Base-by-base conservation (phyloP, 2,888 invertebrate genomes). In the Drosophila hawaiiensis region DNA sequence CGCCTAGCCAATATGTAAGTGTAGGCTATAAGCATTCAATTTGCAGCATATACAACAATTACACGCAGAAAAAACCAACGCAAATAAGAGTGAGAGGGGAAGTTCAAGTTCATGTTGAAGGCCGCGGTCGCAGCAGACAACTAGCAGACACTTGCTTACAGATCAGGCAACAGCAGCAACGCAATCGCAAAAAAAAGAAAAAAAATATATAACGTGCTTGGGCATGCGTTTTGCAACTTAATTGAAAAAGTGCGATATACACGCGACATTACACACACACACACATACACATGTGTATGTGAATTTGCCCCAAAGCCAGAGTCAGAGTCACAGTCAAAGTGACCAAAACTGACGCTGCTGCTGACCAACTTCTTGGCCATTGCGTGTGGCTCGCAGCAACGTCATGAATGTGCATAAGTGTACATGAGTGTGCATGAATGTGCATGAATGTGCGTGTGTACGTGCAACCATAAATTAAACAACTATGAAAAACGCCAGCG, bases 201-300 rank as follows among this genome's bases (percentile, higher is more conserved):
- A 39, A 39, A 37, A 49, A 70, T n/a, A n/a, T n/a, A n/a, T 84
- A 85, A 87, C 90, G 85, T 89, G 90, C 83, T 69, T 66, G 90
- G 78, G 70, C 84, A 84, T 85, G 85, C 85, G 85, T 90, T 90
- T 90, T 88, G 87, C 82, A 86, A 84, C 70, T 84, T 89, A 88
- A 87, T 87, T 89, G 89, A 87, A 89, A 90, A 87, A 90, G 86
- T 86, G 90, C 85, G 85, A 87, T 78, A 90, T 82, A 90, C 89
- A 89, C 89, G 89, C 89, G 89, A 82, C 83, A 85, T 68, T 68
- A 68, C 73, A 83, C 68, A 31, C 66, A 28, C 10, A 28, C 54
- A 55, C 10, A 55, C 54, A 56, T n/a, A n/a, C 16, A 39, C 28
- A 56, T 9, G 10, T 29, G 9, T 14, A n/a, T 29, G 47, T 39